A percentile compares a stretch with the other conserved stretches of the same genome.
Conservation (phyloP, 2,888 invertebrate species). For the Bembecia ichneumoniformis region DNA sequence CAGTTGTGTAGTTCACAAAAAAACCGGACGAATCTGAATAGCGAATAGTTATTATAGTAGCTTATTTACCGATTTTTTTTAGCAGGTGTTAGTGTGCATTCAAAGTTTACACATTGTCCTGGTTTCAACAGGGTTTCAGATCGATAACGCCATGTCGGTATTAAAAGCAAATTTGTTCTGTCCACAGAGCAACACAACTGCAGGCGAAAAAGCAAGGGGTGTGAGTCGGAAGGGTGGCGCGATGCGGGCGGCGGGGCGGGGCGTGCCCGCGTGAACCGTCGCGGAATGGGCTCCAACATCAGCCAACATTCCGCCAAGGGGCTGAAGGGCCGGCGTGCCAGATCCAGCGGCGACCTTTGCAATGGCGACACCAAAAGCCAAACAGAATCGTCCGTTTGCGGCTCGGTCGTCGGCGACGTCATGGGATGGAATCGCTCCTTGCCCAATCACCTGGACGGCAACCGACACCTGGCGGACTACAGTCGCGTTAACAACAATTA, state of each 20-base stretch:
- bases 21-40: no score
- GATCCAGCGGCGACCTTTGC: conserved; percentile 83
- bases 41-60: no score
- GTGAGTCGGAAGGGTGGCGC: conserved; percentile 23
- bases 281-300: conserved; percentile 83
- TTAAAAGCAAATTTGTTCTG: neutral
- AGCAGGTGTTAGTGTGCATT: neutral
- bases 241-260: conserved; percentile 41
- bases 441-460: conserved; percentile 79
- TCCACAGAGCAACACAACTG: conserved; percentile 33
- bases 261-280: conserved; percentile 54
- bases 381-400: conserved; percentile 64
- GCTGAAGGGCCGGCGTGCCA: conserved; percentile 78
- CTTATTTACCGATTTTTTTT: no score
- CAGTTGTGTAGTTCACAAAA: no score
- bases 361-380: conserved; percentile 71
- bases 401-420: conserved; percentile 64
- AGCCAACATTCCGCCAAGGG: conserved; percentile 83
- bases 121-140: neutral
- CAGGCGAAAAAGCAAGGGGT: conserved; percentile 24
- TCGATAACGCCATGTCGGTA: neutral
- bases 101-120: neutral
- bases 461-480: conserved; percentile 70
- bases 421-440: conserved; percentile 74
- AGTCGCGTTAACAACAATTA: conserved; percentile 73